phyloP scores from a whole-genome alignment of 2,888 invertebrate species.

The Pinctada fucata region DNA sequence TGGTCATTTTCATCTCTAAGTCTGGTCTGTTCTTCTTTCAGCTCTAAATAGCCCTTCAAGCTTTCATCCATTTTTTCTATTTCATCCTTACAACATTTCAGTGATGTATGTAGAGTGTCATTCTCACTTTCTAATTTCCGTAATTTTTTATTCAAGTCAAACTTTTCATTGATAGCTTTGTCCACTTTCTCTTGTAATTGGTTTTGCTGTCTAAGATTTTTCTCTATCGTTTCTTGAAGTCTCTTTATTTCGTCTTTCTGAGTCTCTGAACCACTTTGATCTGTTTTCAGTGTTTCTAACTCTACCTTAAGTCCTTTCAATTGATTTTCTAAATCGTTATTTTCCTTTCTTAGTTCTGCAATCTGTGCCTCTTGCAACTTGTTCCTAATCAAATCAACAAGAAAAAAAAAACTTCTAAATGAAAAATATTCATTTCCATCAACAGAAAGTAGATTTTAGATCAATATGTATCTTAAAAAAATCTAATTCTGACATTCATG shows the following conservation, averaged over 20 bases:
- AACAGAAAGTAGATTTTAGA: no score
- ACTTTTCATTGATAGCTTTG: constrained; percentile 33
- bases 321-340: constrained; percentile 44
- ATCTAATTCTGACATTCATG: no score
- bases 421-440: not conserved
- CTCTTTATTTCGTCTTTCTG: constrained; percentile 18
- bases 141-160: constrained; percentile 28
- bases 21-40: constrained; percentile 26
- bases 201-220: constrained; percentile 32
- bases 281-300: constrained; percentile 24
- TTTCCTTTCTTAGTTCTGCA: constrained; percentile 52
- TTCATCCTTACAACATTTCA: constrained; percentile 57
- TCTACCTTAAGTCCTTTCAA: constrained; percentile 39
- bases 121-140: constrained; percentile 33
- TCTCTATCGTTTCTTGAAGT: constrained; percentile 26
- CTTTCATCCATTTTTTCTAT: constrained; percentile 48
- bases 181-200: constrained; percentile 47
- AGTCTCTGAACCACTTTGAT: not conserved
- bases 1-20: constrained; percentile 72
- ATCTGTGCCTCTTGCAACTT: constrained; percentile 51
- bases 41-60: constrained; percentile 58
- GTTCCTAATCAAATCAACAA: constrained; percentile 11
- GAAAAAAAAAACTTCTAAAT: not conserved
- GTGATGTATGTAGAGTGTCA: constrained; percentile 78
- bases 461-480: no score